Evolutionary conservation across 2,797 vertebrate genomes (phyloP).

Genomic region (Lacerta bilineata): DNA sequence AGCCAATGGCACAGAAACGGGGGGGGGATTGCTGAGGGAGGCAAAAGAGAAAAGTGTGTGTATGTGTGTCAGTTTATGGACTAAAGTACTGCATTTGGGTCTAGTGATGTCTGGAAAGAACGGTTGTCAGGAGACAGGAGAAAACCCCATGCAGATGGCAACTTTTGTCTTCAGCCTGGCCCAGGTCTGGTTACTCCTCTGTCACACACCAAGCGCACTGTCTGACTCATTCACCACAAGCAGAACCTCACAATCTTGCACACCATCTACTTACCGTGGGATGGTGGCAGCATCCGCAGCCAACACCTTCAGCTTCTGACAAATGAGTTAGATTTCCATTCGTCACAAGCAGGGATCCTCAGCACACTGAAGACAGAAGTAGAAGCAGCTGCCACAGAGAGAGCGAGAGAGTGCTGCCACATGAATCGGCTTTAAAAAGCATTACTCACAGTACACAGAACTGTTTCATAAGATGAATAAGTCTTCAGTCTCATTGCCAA

Average conservation of each 20-base stretch:
- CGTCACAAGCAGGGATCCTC: background rate
- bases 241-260: background rate
- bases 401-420: background rate
- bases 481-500: background rate
- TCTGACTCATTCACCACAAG: background rate
- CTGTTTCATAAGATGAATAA: background rate
- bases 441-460: background rate
- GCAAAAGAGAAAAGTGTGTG: too few relatives aligned
- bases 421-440: background rate
- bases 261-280: background rate
- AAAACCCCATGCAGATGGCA: background rate
- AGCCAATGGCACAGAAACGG: rapidly evolving
- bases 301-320: background rate
- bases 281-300: background rate
- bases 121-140: background rate
- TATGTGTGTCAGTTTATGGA: background rate
- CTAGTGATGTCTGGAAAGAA: background rate
- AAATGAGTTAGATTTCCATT: conserved; percentile 2
- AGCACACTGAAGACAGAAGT: background rate
- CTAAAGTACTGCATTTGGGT: background rate
- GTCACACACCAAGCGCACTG: background rate
- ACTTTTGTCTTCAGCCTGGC: background rate
- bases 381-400: background rate
- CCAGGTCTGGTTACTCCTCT: background rate
- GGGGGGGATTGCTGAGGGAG: background rate